These are phyloP conservation scores for Kryphioiulus occultus DNA, from an alignment of 2,888 invertebrate genomes.

Conservation along the genomic window DNA sequence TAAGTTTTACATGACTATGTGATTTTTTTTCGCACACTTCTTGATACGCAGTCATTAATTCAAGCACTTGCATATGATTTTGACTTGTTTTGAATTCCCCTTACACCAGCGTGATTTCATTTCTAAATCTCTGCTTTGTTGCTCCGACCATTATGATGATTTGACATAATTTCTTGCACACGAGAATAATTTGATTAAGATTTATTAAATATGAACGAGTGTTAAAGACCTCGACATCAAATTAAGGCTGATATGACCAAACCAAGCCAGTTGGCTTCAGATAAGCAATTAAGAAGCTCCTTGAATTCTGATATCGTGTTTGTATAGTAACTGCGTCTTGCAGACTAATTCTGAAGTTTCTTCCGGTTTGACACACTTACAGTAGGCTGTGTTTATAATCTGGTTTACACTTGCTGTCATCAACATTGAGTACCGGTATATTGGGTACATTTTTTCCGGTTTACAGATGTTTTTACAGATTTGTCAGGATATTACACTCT, in stretches of 20 bases:
- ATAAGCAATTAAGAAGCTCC: background rate
- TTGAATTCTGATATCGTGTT: background rate
- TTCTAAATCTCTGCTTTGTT: background rate
- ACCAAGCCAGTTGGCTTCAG: background rate
- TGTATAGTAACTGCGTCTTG: background rate
- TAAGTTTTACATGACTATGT: background rate
- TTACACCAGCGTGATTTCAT: background rate
- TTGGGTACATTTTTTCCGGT: background rate
- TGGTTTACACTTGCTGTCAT: background rate
- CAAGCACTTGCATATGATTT: background rate
- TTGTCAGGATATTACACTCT: background rate
- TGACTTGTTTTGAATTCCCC: background rate
- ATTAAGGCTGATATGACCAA: background rate
- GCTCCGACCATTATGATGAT: background rate
- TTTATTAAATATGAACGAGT: background rate
- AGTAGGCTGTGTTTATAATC: background rate
- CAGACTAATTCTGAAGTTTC: background rate
- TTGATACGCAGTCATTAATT: background rate
- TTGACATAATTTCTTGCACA: background rate
- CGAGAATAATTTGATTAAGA: background rate
- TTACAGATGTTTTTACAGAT: background rate
- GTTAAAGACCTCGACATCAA: background rate
- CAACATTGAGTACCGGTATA: no score
- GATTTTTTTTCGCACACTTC: background rate
- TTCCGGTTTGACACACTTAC: background rate